Evolutionary conservation across 1,140 invertebrate genomes (phyloP), one percentile per base, ranked within the genome.

Genomic region (Hycleus phaleratus): DNA sequence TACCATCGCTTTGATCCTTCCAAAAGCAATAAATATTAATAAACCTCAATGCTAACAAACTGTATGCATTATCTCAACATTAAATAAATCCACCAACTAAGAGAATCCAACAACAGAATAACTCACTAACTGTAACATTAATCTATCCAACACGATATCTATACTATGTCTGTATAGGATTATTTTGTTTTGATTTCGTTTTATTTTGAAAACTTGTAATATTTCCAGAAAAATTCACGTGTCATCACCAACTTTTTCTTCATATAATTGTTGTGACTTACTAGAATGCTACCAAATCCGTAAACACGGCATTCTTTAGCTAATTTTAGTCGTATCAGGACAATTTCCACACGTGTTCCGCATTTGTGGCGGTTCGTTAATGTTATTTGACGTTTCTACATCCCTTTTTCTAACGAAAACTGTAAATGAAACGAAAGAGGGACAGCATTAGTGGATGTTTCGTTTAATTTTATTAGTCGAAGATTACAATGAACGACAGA

Each of bases 1-100:
- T 56, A 60, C 61, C 52, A 46, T 50, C 42, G 58, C 61, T 60
- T 57, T 58, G 58, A 56, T 56, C 32, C 45, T 40, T 46, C 52
- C 51, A 50, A 40, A 26, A 42, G 61, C 58, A 60, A 60, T 63
- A 63, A 63, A 63, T 63, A 63, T 63, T 63, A 63, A 60, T 60
- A 63, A 63, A 60, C 53, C 51, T 32, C 46, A 58, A 60, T 47
- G 59, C 58, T 60, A 60, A 63, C 61, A 63, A 63, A 60, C 61
- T 57, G 61, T 53, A 63, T 63, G 55, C 53, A 63, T 63, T 63
- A 63, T 49, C 53, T 45, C 32, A 32, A 32, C 32, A 32, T 32
- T 32, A 24, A 11, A 44, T 24, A 12, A 44, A 12, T 44, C 18
- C 18, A 44, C 18, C 18, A 44, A 12, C 18, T 11, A 11, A 44